Conservation (phyloP, 2,888 invertebrate genomes). For the Drosophila maculinotata region DNA sequence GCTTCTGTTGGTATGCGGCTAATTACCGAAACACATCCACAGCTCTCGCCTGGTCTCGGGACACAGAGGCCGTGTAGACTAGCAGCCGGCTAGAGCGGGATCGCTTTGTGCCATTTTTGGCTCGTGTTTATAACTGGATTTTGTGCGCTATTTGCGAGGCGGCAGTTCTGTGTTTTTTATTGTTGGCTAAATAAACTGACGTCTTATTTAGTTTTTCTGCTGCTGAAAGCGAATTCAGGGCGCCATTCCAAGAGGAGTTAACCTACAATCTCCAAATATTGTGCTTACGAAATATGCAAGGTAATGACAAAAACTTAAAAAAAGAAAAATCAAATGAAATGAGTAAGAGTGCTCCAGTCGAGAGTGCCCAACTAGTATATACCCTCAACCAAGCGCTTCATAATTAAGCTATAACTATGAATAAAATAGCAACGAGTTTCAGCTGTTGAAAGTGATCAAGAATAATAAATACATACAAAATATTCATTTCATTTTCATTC, state of each 20-base stretch:
- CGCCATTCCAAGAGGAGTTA: constrained; percentile 32
- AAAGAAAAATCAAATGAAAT: too few species aligned
- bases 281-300: background rate
- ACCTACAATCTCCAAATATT: constrained; percentile 28
- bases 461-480: background rate
- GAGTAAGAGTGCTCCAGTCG: too few species aligned
- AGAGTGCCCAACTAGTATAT: too few species aligned
- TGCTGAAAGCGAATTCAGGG: constrained; percentile 14
- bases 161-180: constrained; percentile 7
- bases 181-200: constrained; percentile 28
- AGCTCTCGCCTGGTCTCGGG: constrained; percentile 11
- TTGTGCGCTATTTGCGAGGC: constrained; percentile 23
- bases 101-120: constrained; percentile 44
- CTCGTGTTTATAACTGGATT: constrained; percentile 56
- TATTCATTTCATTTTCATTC: too few species aligned
- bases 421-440: too few species aligned
- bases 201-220: constrained; percentile 37
- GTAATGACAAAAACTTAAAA: background rate
- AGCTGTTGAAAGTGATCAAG: too few species aligned
- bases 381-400: too few species aligned
- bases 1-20: constrained; percentile 40
- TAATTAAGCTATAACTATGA: too few species aligned
- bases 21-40: constrained; percentile 56
- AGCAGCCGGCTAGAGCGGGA: too few species aligned
- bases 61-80: background rate